phyloP scores from a whole-genome alignment of 2,797 vertebrate species.

The Crenuchus spilurus region DNA sequence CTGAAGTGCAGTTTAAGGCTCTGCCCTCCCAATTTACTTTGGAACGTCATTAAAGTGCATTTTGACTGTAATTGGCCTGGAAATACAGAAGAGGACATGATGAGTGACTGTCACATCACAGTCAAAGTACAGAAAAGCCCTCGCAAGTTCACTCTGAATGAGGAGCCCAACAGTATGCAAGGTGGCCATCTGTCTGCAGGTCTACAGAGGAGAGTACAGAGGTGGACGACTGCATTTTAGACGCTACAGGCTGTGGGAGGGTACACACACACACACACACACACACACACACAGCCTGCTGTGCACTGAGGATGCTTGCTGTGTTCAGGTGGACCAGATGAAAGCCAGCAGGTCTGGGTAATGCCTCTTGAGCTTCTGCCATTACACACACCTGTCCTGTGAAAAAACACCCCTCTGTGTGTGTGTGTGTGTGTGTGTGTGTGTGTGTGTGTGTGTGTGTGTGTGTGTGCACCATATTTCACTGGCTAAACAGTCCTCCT shows the following conservation, averaged over 20 bases:
- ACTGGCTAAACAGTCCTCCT: conserved; percentile 2
- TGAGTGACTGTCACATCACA: not conserved
- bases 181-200: not conserved
- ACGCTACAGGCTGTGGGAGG: conserved; percentile 23
- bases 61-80: conserved; percentile 40
- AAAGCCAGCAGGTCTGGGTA: conserved; percentile 42
- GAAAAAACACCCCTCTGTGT: conserved; percentile 41
- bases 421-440: not conserved
- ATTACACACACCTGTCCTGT: conserved; percentile 58
- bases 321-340: conserved; percentile 56
- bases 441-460: not conserved
- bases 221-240: not conserved
- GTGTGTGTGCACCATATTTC: not conserved
- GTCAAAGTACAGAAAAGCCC: not conserved
- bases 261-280: conserved; percentile 22
- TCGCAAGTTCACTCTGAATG: not conserved
- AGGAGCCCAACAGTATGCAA: not conserved
- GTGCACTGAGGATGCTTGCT: conserved; percentile 41
- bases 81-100: not conserved
- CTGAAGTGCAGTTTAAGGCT: conserved; percentile 64
- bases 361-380: conserved; percentile 54
- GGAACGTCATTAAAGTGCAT: conserved; percentile 39
- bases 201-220: not conserved
- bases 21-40: conserved; percentile 60
- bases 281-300: conserved; percentile 46